These are phyloP conservation scores for Porites lobata DNA, from an alignment of 92 coral and sea anemone genomes.

Conservation along the genomic window DNA sequence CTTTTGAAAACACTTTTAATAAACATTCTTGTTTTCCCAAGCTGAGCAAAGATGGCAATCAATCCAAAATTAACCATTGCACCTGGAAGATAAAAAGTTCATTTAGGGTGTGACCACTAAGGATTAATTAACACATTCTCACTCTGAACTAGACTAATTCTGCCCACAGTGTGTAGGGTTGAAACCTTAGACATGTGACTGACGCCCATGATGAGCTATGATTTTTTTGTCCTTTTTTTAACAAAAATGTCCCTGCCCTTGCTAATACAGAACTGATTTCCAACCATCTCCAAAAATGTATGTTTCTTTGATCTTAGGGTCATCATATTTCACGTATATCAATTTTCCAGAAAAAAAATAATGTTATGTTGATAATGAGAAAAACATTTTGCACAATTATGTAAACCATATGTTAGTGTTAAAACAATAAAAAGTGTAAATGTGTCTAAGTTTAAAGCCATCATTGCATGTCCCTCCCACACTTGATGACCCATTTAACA, in stretches of 20 bases:
- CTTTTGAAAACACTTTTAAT: conserved; percentile 3
- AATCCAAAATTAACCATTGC: conserved; percentile 30
- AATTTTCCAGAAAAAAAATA: background rate
- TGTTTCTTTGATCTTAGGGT: background rate
- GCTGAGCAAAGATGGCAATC: conserved; percentile 47
- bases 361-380: background rate
- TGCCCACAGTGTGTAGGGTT: no score
- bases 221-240: background rate
- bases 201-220: no score
- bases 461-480: conserved; percentile 19
- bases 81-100: conserved; percentile 46
- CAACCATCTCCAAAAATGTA: background rate
- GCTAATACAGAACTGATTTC: background rate
- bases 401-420: conserved; percentile 17
- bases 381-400: conserved; percentile 28
- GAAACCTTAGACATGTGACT: no score
- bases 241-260: background rate
- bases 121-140: background rate
- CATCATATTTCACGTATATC: conserved; percentile 3
- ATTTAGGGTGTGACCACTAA: conserved; percentile 25
- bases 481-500: conserved; percentile 2
- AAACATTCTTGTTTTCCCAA: conserved; percentile 37
- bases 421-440: conserved; percentile 42
- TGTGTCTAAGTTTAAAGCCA: conserved; percentile 22
- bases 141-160: background rate